A percentile compares a stretch with the other conserved stretches of the same genome.
Evolutionary conservation across 2,888 invertebrate genomes (phyloP).

Genomic region (Noctua comes): DNA sequence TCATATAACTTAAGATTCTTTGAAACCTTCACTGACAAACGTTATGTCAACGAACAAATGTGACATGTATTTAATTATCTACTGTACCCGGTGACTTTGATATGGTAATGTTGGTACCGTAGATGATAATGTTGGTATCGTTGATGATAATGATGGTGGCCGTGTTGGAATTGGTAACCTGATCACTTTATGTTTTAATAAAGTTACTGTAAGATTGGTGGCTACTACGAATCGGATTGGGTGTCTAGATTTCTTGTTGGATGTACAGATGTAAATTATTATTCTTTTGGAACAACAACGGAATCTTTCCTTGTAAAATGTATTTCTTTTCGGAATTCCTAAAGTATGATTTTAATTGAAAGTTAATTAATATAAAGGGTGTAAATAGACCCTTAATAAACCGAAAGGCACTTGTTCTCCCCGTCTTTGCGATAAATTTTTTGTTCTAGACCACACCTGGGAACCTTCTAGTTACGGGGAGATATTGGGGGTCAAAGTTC

Average conservation of each 20-base stretch:
- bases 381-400: too few relatives aligned
- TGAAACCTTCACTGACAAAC: constrained; percentile 70
- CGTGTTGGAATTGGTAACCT: constrained; percentile 46
- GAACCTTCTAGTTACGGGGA: too few relatives aligned
- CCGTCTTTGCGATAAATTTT: too few relatives aligned
- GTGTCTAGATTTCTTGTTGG: constrained; percentile 19
- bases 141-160: constrained; percentile 42
- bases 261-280: neutral
- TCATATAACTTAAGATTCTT: constrained; percentile 76
- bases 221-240: constrained; percentile 34
- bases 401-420: too few relatives aligned
- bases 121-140: constrained; percentile 28
- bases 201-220: constrained; percentile 37
- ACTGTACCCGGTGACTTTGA: constrained; percentile 63
- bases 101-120: constrained; percentile 60
- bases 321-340: neutral
- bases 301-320: neutral
- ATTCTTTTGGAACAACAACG: neutral
- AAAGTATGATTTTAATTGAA: neutral
- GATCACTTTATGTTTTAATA: constrained; percentile 56
- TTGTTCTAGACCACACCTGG: too few relatives aligned
- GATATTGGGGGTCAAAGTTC: too few relatives aligned
- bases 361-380: too few relatives aligned
- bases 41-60: constrained; percentile 73
- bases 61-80: constrained; percentile 69